Conservation (phyloP, 1,140 invertebrate species). For the Monochamus saltuarius region DNA sequence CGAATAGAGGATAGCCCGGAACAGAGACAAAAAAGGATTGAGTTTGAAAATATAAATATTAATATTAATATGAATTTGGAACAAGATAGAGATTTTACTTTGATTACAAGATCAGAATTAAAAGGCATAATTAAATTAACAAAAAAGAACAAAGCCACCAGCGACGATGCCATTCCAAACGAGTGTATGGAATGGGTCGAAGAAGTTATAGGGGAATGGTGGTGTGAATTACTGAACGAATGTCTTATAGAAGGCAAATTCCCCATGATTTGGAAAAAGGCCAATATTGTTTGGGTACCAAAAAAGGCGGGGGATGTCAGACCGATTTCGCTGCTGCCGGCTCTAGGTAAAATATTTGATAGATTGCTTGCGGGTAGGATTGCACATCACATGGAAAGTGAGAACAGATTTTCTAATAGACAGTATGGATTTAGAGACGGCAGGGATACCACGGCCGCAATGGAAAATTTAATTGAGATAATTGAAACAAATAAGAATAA, state of each 20-base stretch:
- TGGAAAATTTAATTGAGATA: background rate
- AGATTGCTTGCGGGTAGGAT: background rate
- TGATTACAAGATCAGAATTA: no score
- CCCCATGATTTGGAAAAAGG: background rate
- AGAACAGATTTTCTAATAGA: background rate
- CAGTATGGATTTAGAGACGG: background rate
- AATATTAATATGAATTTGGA: background rate
- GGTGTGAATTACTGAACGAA: background rate
- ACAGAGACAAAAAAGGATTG: background rate
- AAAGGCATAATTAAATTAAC: no score
- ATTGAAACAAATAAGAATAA: no score
- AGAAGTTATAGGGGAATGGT: background rate
- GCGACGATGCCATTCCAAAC: background rate
- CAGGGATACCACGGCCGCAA: background rate
- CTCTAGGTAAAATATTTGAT: background rate
- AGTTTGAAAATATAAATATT: background rate
- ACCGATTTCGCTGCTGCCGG: background rate
- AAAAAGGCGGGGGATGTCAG: background rate
- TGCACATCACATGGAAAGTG: background rate
- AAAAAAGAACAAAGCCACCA: background rate
- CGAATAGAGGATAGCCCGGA: no score
- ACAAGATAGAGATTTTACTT: no score
- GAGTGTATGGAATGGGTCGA: background rate
- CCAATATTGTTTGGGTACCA: constrained; percentile 3
- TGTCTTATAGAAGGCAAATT: background rate